Conservation (phyloP, 2,113 vertebrate genomes). For the Emberiza fucata region DNA sequence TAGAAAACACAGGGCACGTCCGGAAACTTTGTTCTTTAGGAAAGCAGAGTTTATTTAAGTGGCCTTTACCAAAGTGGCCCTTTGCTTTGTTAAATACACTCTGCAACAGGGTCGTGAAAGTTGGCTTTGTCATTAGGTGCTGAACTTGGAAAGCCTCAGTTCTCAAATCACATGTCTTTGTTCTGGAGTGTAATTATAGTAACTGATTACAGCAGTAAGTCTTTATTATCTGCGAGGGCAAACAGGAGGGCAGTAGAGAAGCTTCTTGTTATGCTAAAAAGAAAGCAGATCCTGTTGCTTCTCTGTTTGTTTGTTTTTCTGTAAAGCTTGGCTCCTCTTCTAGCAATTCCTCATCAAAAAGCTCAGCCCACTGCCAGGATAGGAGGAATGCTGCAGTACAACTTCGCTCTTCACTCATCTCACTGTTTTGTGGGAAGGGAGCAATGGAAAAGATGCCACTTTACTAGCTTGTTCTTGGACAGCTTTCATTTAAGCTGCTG, state of each 20-base stretch:
- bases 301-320: neutral
- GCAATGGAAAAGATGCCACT: neutral
- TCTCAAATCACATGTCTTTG: neutral
- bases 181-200: neutral
- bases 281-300: neutral
- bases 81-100: neutral
- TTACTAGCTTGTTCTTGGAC: neutral
- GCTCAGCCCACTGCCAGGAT: neutral
- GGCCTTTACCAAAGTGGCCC: neutral
- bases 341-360: neutral
- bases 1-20: neutral
- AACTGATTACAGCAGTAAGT: neutral
- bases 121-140: neutral
- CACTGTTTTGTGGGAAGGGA: neutral
- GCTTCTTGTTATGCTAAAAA: neutral
- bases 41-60: slow-evolving; percentile 19
- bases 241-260: neutral
- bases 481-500: neutral
- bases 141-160: neutral
- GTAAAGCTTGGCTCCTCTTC: neutral
- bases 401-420: neutral
- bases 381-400: neutral
- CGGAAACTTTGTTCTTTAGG: neutral
- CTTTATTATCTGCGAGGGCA: neutral
- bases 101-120: neutral